Evolutionary conservation across 2,113 vertebrate genomes (phyloP), one percentile per base, ranked within the genome.

Genomic region (Hippocampus barbouri): DNA sequence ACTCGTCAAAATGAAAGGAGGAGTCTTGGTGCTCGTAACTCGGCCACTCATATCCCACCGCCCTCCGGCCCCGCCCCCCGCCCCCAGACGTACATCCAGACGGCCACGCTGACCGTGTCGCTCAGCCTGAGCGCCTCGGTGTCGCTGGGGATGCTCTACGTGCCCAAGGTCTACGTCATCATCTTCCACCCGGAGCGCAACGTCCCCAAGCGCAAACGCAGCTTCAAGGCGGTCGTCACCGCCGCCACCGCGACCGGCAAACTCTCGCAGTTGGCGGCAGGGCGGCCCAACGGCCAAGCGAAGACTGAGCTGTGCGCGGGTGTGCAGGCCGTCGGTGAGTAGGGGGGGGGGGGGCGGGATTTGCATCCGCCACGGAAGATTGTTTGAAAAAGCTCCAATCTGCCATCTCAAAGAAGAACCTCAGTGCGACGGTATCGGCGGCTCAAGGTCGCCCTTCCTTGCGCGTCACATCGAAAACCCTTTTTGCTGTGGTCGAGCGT

Each of bases 91-190:
- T 98, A 98, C 93, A 97, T 98, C 93, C 97, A 98, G 93, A 98
- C 96, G 38, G 95, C 96, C 84, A 98, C 96, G 66, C 94, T 98
- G 83, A 98, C 96, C 21, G 91, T 97, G 76, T 98, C 96, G 85
- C 95, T 98, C 89, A 98, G 97, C 92, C 93, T 98, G 93, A 98
- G 96, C 91, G 96, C 97, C 90, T 98, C 96, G 6, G 97, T 98
- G 77, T 98, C 96, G 80, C 92, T 98, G 85, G 97, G 97, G 43
- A 97, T 98, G 96, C 96, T 98, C 82, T 98, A 98, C 86, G 94
- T 98, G 94, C 96, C 96, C 79, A 98, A 98, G 89, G 96, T 97
- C 90, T 98, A 98, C 93, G 93, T 98, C 91, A 98, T 98, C 82
- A 94, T 98, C 92, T 91, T 98, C 86, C 97, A 98, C 80, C 97